phyloP scores from a whole-genome alignment of 2,113 vertebrate species.

The Oryzias javanicus region DNA sequence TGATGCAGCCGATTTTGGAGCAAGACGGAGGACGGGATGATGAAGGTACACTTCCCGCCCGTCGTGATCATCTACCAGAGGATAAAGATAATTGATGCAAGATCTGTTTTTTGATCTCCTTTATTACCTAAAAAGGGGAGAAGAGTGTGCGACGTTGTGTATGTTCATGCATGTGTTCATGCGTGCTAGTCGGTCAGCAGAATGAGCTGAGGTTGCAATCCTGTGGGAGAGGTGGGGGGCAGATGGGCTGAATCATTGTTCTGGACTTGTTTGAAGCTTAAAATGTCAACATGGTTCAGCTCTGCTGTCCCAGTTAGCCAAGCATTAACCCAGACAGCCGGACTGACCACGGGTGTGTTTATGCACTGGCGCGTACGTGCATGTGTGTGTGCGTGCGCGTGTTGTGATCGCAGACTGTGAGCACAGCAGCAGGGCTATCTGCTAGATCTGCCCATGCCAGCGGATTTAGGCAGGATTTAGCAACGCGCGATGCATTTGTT shows the following conservation, averaged over 20 bases:
- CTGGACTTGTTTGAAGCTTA: constrained; percentile 75
- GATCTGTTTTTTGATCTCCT: constrained; percentile 67
- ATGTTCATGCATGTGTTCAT: constrained; percentile 39
- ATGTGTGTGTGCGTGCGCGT: constrained; percentile 38
- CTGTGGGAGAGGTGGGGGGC: constrained; percentile 36
- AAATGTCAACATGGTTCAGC: constrained; percentile 77
- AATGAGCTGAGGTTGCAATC: constrained; percentile 70
- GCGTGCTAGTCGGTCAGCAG: constrained; percentile 45
- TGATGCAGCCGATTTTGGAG: constrained; percentile 24
- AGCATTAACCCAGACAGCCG: constrained; percentile 79
- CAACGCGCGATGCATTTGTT: constrained; percentile 70
- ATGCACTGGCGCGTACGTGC: constrained; percentile 35
- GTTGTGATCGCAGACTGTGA: constrained; percentile 65
- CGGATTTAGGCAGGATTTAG: constrained; percentile 76
- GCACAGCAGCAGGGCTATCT: constrained; percentile 72
- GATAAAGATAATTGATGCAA: constrained; percentile 75
- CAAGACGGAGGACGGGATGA: constrained; percentile 43
- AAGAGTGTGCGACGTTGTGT: constrained; percentile 41
- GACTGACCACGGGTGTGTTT: constrained; percentile 70
- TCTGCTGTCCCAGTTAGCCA: constrained; percentile 76
- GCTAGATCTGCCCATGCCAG: constrained; percentile 76
- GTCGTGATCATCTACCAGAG: constrained; percentile 59
- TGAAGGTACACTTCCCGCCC: constrained; percentile 64
- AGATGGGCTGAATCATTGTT: constrained; percentile 73
- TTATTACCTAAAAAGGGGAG: constrained; percentile 63